phyloP scores from a whole-genome alignment of 2,888 invertebrate species.

The Noctua janthe region DNA sequence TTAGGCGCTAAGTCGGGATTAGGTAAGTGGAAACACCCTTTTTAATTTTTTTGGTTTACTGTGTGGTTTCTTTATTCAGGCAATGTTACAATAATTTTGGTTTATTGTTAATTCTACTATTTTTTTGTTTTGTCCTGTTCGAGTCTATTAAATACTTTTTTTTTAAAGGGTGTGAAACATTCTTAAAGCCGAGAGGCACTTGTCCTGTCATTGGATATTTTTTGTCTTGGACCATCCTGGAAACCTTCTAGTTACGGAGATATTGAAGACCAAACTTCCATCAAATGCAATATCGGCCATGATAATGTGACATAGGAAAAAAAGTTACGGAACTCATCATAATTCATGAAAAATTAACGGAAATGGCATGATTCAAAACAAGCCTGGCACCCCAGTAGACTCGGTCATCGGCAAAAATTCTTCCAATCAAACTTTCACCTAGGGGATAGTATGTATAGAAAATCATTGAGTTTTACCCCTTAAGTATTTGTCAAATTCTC shows the following conservation, averaged over 20 bases:
- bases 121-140: too few relatives aligned
- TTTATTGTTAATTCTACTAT: too few relatives aligned
- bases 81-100: neutral
- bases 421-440: neutral
- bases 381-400: neutral
- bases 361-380: neutral
- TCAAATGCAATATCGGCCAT: neutral
- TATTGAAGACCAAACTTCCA: neutral
- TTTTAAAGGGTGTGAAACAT: neutral
- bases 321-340: neutral
- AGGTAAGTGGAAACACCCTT: conserved; percentile 70
- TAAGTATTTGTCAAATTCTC: neutral
- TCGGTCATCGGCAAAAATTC: neutral
- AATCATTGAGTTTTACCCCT: neutral
- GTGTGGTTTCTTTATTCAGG: neutral
- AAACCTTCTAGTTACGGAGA: neutral
- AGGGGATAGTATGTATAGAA: neutral
- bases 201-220: neutral
- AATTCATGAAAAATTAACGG: neutral
- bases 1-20: conserved; percentile 73
- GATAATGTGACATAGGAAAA: neutral
- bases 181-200: neutral
- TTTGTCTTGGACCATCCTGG: neutral
- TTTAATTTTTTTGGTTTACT: neutral
- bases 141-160: too few relatives aligned